Evolutionary conservation across 2,888 invertebrate genomes (phyloP).

Genomic region (Drosophila leonis): DNA sequence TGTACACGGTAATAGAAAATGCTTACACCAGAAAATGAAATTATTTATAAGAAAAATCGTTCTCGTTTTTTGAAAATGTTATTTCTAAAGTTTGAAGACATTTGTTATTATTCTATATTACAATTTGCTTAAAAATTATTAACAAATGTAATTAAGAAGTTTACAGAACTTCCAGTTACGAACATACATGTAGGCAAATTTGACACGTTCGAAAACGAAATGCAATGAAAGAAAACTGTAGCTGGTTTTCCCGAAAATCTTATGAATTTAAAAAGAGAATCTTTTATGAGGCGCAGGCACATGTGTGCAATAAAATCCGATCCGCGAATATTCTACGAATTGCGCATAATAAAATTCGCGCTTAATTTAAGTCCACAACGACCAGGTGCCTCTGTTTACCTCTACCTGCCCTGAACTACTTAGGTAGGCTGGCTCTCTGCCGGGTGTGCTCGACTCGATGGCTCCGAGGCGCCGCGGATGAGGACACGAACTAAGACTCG

Average conservation of each 20-base stretch:
- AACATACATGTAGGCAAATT: background rate
- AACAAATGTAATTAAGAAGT: background rate
- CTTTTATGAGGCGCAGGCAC: constrained; percentile 52
- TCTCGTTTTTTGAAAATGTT: background rate
- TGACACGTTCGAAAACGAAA: background rate
- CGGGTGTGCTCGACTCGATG: constrained; percentile 26
- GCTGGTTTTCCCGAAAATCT: constrained; percentile 77
- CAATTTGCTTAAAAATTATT: background rate
- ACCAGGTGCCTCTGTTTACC: constrained; percentile 51
- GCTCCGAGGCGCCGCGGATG: constrained; percentile 32
- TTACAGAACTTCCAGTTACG: background rate
- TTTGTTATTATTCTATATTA: background rate
- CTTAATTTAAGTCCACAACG: constrained; percentile 48
- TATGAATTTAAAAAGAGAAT: constrained; percentile 73
- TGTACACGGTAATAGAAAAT: background rate
- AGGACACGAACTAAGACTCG: constrained; percentile 21
- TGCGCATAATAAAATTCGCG: constrained; percentile 52
- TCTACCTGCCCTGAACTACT: constrained; percentile 50
- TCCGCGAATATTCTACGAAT: constrained; percentile 71
- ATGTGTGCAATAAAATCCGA: constrained; percentile 59
- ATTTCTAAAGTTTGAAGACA: background rate
- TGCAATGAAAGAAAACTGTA: constrained; percentile 62
- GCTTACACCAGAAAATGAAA: background rate
- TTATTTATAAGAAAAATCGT: background rate
- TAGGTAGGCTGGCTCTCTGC: constrained; percentile 62